Conservation (phyloP, 2,888 invertebrate genomes). For the Andrena praecox region DNA sequence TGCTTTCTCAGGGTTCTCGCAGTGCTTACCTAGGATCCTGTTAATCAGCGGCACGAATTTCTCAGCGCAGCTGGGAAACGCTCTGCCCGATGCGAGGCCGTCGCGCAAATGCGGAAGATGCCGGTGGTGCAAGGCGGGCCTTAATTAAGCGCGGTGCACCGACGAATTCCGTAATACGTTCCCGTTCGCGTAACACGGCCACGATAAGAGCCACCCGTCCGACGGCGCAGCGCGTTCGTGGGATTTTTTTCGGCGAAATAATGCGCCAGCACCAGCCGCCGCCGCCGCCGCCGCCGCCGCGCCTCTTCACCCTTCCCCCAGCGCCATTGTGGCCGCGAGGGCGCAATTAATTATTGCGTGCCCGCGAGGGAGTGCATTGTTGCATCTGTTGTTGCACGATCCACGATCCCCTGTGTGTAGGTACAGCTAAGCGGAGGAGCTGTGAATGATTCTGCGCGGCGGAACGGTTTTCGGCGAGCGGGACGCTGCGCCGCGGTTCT, state of each 20-base stretch:
- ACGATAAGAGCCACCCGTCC: conserved; percentile 63
- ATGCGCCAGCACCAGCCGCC: conserved; percentile 61
- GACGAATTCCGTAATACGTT: conserved; percentile 71
- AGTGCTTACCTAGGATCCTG: conserved; percentile 8
- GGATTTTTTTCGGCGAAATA: conserved; percentile 76
- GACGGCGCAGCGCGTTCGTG: conserved; percentile 67
- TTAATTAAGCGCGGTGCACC: conserved; percentile 71
- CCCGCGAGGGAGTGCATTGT: conserved; percentile 78
- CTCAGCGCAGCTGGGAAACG: conserved; percentile 34
- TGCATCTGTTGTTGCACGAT: conserved; percentile 75
- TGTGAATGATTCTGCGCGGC: conserved; percentile 40
- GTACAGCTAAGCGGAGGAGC: conserved; percentile 22
- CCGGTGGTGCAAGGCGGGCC: conserved; percentile 33
- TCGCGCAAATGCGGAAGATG: conserved; percentile 63
- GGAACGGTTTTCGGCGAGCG: conserved; percentile 40
- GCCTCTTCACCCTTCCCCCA: conserved; percentile 45
- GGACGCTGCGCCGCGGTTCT: conserved; percentile 22
- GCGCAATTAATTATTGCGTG: conserved; percentile 83
- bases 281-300: not conserved
- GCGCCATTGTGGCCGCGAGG: conserved; percentile 78
- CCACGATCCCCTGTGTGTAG: conserved; percentile 27
- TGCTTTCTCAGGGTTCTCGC: not conserved
- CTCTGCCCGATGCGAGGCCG: conserved; percentile 16
- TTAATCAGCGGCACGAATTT: conserved; percentile 29
- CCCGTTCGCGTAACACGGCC: conserved; percentile 69